phyloP scores from a whole-genome alignment of 92 coral and sea anemone genomes.

The Umimayanthus chanpuru region DNA sequence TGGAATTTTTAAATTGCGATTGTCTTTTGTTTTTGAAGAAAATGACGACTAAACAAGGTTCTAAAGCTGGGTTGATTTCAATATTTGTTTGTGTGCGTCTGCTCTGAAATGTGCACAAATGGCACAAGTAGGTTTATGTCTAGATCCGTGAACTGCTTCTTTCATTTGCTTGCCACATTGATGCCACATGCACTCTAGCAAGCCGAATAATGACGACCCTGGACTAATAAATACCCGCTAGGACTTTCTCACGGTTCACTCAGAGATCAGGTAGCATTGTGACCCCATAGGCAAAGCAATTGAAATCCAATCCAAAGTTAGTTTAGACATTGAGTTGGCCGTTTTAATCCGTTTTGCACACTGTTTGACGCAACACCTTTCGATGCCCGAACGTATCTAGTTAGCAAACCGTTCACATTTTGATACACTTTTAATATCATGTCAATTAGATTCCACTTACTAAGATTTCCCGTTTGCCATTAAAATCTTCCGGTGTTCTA shows the following conservation, averaged over 20 bases:
- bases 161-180: background rate
- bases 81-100: too few relatives aligned
- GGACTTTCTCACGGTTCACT: slow-evolving; percentile 23
- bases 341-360: background rate
- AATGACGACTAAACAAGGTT: too few relatives aligned
- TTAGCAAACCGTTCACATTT: background rate
- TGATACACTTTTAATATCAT: background rate
- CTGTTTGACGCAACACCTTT: background rate
- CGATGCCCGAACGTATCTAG: background rate
- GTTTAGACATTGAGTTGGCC: background rate
- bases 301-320: slow-evolving; percentile 23
- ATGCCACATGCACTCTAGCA: background rate
- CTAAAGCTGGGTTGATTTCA: too few relatives aligned
- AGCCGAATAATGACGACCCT: background rate
- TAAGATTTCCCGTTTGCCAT: slow-evolving; percentile 24
- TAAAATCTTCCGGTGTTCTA: slow-evolving; percentile 29
- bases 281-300: slow-evolving; percentile 25
- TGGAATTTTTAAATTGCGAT: too few relatives aligned
- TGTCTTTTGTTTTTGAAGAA: too few relatives aligned
- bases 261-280: slow-evolving; percentile 15
- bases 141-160: background rate
- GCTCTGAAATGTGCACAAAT: too few relatives aligned
- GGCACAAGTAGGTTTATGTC: too few relatives aligned
- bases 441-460: background rate
- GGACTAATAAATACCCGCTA: background rate